phyloP scores from a whole-genome alignment of 2,888 invertebrate species.

The Rhagonycha lutea region DNA sequence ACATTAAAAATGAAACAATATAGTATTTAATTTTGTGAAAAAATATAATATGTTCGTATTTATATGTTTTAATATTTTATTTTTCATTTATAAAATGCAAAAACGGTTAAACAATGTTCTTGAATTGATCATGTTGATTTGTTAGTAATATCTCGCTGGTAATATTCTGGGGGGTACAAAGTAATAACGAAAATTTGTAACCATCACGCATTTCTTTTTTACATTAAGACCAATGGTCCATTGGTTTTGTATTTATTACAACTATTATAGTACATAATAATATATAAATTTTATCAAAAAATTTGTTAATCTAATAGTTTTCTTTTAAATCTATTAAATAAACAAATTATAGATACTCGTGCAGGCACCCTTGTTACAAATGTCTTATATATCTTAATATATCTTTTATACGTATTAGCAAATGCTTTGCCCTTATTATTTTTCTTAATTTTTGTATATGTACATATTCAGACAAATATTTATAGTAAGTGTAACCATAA shows the following conservation, averaged over 20 bases:
- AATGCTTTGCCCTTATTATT: neutral
- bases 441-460: neutral
- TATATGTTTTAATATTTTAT: conserved; percentile 12
- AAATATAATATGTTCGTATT: conserved; percentile 24
- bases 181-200: neutral
- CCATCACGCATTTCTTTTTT: neutral
- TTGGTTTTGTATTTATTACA: neutral
- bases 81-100: conserved; percentile 25
- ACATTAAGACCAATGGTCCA: neutral
- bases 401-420: neutral
- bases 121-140: conserved; percentile 5
- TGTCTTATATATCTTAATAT: neutral
- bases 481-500: neutral
- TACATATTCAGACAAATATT: neutral
- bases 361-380: neutral
- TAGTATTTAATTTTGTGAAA: conserved; percentile 12
- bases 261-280: neutral
- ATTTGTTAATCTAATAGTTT: neutral
- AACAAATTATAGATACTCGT: neutral
- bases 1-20: neutral
- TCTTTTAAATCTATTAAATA: neutral
- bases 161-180: neutral
- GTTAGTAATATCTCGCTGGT: neutral
- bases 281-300: neutral
- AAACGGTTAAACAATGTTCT: conserved; percentile 24